Evolutionary conservation across 2,888 invertebrate species (phyloP).

Genomic region (Agelastica alni): DNA sequence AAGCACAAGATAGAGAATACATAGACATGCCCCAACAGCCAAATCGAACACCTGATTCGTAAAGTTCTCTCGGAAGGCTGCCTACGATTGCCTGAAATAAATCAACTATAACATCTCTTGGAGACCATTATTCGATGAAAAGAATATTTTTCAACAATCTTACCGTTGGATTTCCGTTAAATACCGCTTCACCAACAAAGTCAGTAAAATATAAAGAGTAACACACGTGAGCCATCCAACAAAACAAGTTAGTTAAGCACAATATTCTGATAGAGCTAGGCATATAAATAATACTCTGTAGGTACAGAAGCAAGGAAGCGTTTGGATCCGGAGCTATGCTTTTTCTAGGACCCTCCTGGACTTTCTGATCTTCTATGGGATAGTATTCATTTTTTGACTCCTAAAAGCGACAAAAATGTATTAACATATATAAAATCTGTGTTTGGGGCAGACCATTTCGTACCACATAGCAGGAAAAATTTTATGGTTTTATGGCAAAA

Average conservation of each 20-base stretch:
- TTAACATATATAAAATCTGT: too few species aligned
- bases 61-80: slow-evolving; percentile 66
- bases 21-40: slow-evolving; percentile 98
- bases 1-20: slow-evolving; percentile 92
- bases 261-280: slow-evolving; percentile 83
- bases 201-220: slow-evolving; percentile 96
- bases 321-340: slow-evolving; percentile 48
- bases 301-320: slow-evolving; percentile 74
- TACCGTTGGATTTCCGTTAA: slow-evolving; percentile 83
- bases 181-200: slow-evolving; percentile 91
- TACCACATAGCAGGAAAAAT: too few species aligned
- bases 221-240: slow-evolving; percentile 98
- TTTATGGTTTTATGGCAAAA: too few species aligned
- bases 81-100: slow-evolving; percentile 70
- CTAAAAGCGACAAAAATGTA: neutral
- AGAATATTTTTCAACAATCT: slow-evolving; percentile 14
- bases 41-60: slow-evolving; percentile 91
- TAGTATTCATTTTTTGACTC: slow-evolving; percentile 4
- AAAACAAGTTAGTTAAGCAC: slow-evolving; percentile 92
- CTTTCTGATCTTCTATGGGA: slow-evolving; percentile 1
- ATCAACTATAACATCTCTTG: slow-evolving; percentile 7
- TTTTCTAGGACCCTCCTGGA: slow-evolving; percentile 26
- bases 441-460: too few species aligned
- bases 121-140: neutral
- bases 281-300: slow-evolving; percentile 90